Conservation (phyloP, 2,888 invertebrate species). For the Octodonta nipae region DNA sequence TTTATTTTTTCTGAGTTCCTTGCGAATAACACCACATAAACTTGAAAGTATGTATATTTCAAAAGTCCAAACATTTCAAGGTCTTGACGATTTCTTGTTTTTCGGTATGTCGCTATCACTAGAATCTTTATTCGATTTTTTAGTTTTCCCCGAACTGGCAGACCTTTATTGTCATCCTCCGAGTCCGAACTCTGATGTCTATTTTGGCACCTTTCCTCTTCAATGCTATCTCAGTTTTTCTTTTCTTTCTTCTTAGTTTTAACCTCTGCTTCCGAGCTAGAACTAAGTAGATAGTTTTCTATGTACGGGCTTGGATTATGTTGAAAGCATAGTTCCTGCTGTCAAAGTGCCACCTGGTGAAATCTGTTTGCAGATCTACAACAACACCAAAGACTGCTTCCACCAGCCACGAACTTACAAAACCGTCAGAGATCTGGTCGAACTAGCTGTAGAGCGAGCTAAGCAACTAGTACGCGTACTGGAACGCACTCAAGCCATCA, state of each 20-base stretch:
- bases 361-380: slow-evolving; percentile 37
- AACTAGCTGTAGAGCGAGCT: slow-evolving; percentile 23
- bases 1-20: no score
- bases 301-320: slow-evolving; percentile 41
- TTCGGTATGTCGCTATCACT: slow-evolving; percentile 31
- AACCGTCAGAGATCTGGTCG: slow-evolving; percentile 21
- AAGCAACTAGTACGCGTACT: no score
- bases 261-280: slow-evolving; percentile 38
- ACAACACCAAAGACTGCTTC: slow-evolving; percentile 33
- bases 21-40: no score
- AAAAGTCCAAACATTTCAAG: no score
- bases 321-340: slow-evolving; percentile 43
- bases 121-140: slow-evolving; percentile 33
- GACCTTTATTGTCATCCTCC: slow-evolving; percentile 38
- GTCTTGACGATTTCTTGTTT: no score
- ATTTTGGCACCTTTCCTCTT: slow-evolving; percentile 41
- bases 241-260: slow-evolving; percentile 37
- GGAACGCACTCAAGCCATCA: slow-evolving; percentile 22
- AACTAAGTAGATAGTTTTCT: slow-evolving; percentile 43
- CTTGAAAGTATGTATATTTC: no score
- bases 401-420: no score
- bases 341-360: slow-evolving; percentile 43
- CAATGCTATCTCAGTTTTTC: slow-evolving; percentile 35
- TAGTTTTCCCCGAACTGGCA: slow-evolving; percentile 39
- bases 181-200: slow-evolving; percentile 48